Base-by-base conservation (phyloP, 2,113 vertebrate species). In the Upupa epops region DNA sequence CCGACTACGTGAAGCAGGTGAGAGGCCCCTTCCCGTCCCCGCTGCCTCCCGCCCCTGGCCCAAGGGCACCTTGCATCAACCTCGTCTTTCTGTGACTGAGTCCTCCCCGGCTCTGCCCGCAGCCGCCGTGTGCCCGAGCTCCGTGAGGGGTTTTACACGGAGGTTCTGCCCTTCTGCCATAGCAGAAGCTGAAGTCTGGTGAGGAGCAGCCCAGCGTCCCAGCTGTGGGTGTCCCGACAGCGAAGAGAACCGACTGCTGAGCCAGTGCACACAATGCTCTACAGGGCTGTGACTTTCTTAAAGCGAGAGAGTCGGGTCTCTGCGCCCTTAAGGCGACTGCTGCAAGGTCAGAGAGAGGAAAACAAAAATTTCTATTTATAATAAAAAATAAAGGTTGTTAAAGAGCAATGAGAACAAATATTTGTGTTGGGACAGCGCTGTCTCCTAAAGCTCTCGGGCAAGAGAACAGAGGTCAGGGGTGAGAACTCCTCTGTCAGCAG, bases 1-100 rank as follows among this genome's bases (percentile, higher is more conserved):
- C 98, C 12, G 94, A 95, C 76, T 99, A 99, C 76, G 96, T 99
- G 25, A 88, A 98, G n/a, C 97, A 99, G 99, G 98, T 99, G 97
- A 97, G 96, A 68, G 25, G 37, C 7, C 48, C 36, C 51, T 66
- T 19, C 21, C 20, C 40, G 9, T 5, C 31, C 9, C n/a, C 8
- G 5, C 13, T 24, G 2, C 20, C 34, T 16, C n/a, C 9, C 10
- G 54, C 6, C 8, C 76, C 11, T 34, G 3, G n/a, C 58, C 19
- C 36, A 63, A 24, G 28, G 49, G 8, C 34, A 49, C 48, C 70
- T 63, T 26, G 32, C 28, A 13, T 32, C 51, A 8, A 24, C 25
- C 37, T 34, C 7, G 25, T 21, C 37, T 52, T 60, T 46, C 58
- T 66, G 65, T n/a, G 51, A 3, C 6, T 0, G 17, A 42, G 40